These are phyloP conservation scores for Hesperophylax magnus DNA, from an alignment of 1,140 invertebrate genomes.

Conservation along the genomic window DNA sequence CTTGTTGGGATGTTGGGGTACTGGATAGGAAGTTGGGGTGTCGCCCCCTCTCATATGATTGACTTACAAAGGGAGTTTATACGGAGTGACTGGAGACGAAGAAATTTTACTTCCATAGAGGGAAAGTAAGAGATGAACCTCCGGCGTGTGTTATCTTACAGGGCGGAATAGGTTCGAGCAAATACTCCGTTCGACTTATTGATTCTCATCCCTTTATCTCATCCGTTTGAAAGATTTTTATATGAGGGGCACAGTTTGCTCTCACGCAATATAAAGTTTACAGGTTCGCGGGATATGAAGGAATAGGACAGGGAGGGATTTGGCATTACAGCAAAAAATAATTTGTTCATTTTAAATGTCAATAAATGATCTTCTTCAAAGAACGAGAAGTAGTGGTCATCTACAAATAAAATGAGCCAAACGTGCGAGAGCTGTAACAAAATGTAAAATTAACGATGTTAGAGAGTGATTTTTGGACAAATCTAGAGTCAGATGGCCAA, in stretches of 20 bases:
- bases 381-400: no score
- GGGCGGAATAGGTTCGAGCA: conserved; percentile 20
- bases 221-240: conserved; percentile 43
- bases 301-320: no score
- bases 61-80: conserved; percentile 53
- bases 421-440: no score
- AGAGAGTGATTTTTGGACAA: no score
- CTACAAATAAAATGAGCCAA: no score
- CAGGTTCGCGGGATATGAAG: background rate
- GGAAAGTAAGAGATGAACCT: background rate
- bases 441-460: no score
- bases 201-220: conserved; percentile 45
- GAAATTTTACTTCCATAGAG: conserved; percentile 24
- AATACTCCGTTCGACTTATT: conserved; percentile 39
- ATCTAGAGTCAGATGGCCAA: no score
- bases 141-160: conserved; percentile 20
- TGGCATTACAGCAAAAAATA: no score
- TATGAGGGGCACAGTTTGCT: conserved; percentile 34
- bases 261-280: conserved; percentile 14
- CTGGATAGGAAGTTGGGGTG: background rate
- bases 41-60: conserved; percentile 32
- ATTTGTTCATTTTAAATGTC: no score
- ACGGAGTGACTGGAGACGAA: conserved; percentile 38
- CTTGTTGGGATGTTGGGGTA: no score
- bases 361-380: no score